Evolutionary conservation across 2,113 vertebrate species (phyloP), one percentile per base, ranked within the genome.

Genomic region (Amblyornis subalaris): DNA sequence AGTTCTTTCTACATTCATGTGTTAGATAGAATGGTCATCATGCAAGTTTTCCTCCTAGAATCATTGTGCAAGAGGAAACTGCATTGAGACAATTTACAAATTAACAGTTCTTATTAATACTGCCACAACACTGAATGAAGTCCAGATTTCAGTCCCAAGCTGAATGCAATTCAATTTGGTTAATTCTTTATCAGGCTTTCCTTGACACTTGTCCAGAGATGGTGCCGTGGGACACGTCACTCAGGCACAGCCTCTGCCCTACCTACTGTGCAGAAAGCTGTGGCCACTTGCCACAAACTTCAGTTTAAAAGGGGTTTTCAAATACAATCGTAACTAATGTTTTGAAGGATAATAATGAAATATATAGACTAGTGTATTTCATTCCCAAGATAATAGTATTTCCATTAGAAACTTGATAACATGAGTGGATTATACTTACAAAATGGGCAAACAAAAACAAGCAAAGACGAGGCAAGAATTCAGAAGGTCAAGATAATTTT

Each of bases 181-280:
- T 48, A 77, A 51, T 44, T 92, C 64, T 42, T 66, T 18, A 35
- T 19, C 48, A 74, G 51, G 70, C 38, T 73, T 77, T 72, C 55
- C 69, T 58, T 29, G 44, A 19, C 14, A 6, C 3, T 12, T 29
- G 45, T 25, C 28, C 60, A 77, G 44, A 55, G 26, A 64, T 0
- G 3, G 36, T 80, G 36, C 61, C 0, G 0, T 12, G 35, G 36
- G 33, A 40, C 25, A 62, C 0, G 0, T 19, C 16, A 31, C 40
- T 18, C 1, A 1, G 28, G 28, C 33, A 45, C 62, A 69, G 45
- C 54, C 54, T 86, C 86, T 77, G 51, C 35, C 38, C 76, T 48
- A 12, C 18, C 19, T 18, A 44, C 15, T 8, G 4, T 1, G 4
- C 6, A 2, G 35, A 66, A 74, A 81, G 5, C 33, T 76, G 40